Evolutionary conservation across 1,140 invertebrate genomes (phyloP).

Genomic region (Nasonia giraulti): DNA sequence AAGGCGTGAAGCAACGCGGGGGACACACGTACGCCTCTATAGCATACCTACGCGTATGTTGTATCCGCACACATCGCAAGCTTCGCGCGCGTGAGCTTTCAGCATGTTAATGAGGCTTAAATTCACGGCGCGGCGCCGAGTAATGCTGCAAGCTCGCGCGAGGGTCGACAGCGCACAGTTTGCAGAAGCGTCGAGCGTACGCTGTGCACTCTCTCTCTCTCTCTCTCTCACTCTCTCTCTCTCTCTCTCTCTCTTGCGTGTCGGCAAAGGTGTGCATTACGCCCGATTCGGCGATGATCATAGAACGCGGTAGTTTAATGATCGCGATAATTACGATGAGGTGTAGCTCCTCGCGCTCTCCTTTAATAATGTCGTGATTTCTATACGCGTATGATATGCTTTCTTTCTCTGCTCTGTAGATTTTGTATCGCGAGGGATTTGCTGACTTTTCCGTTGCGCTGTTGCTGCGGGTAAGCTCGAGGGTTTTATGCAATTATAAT

Average conservation of each 20-base stretch:
- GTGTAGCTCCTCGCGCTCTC: no score
- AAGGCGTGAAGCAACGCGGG: not conserved
- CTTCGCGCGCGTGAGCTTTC: not conserved
- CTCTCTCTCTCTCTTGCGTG: not conserved
- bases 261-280: not conserved
- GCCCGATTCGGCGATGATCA: constrained; percentile 28
- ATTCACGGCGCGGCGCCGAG: not conserved
- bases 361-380: constrained; percentile 40
- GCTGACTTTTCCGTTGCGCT: not conserved
- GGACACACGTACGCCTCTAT: no score
- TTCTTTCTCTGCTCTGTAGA: not conserved
- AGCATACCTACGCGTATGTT: not conserved
- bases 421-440: not conserved
- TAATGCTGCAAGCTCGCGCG: not conserved
- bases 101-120: constrained; percentile 37
- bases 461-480: not conserved
- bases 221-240: not conserved
- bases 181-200: not conserved
- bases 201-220: not conserved
- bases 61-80: not conserved
- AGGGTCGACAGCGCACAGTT: not conserved
- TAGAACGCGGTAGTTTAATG: constrained; percentile 35
- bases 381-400: not conserved
- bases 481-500: constrained; percentile 30
- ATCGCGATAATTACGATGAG: constrained; percentile 34